These are phyloP conservation scores for Cantharis rufa DNA, from an alignment of 2,888 invertebrate species.

Conservation along the genomic window DNA sequence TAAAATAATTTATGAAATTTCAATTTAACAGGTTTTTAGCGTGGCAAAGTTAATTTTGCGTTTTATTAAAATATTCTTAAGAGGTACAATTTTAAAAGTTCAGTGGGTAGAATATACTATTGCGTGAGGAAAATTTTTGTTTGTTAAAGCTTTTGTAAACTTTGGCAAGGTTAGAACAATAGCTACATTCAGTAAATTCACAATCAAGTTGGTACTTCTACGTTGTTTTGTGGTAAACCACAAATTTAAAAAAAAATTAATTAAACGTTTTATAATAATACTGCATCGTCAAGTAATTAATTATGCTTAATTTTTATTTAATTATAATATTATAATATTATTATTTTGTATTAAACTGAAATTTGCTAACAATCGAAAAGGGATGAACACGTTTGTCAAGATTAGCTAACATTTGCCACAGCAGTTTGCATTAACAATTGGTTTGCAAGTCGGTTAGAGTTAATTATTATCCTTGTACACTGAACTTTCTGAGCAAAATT, in stretches of 20 bases:
- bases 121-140: conserved; percentile 3
- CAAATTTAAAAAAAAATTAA: neutral
- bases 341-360: neutral
- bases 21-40: conserved; percentile 1
- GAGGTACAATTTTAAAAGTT: neutral
- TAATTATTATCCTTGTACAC: neutral
- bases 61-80: neutral
- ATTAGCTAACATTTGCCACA: neutral
- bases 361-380: neutral
- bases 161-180: neutral
- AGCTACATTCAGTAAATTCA: neutral
- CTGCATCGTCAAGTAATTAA: neutral
- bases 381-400: neutral
- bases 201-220: neutral
- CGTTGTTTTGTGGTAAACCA: neutral
- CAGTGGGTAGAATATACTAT: neutral
- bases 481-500: neutral
- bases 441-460: neutral
- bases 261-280: neutral
- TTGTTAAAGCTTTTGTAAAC: neutral
- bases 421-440: neutral
- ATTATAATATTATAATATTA: neutral
- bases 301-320: neutral
- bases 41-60: neutral
- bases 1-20: neutral